phyloP scores from a whole-genome alignment of 2,888 invertebrate genomes.

The Apodemia hepburni region DNA sequence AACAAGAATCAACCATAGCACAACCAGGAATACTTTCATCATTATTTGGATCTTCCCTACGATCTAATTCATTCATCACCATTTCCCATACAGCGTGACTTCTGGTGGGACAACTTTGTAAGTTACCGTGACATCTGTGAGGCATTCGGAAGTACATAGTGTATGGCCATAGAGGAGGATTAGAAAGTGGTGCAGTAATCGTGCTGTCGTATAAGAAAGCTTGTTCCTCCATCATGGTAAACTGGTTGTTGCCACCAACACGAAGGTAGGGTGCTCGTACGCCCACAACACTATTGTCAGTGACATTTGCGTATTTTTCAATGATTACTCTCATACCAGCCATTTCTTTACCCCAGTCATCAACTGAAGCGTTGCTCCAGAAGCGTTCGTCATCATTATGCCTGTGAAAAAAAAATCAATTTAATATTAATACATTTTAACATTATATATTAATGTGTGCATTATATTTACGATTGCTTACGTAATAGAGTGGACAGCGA shows the following conservation, averaged over 20 bases:
- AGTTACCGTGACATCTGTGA: constrained; percentile 94
- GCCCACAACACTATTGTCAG: constrained; percentile 95
- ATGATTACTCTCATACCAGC: constrained; percentile 95
- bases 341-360: constrained; percentile 97
- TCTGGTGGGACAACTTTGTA: constrained; percentile 94
- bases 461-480: constrained; percentile 68
- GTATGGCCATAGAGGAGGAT: constrained; percentile 98
- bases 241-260: constrained; percentile 97
- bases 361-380: constrained; percentile 95
- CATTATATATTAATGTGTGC: constrained; percentile 15
- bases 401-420: constrained; percentile 60
- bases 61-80: constrained; percentile 96
- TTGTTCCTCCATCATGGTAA: constrained; percentile 98
- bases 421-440: constrained; percentile 18
- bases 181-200: constrained; percentile 93
- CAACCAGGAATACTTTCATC: constrained; percentile 95
- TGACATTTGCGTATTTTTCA: constrained; percentile 93
- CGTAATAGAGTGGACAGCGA: constrained; percentile 96
- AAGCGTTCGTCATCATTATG: constrained; percentile 95
- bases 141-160: constrained; percentile 99
- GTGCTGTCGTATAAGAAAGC: constrained; percentile 97
- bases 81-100: constrained; percentile 98
- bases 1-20: constrained; percentile 97
- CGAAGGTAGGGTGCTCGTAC: constrained; percentile 94
- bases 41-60: constrained; percentile 93